A percentile compares a stretch with the other conserved stretches of the same genome.
phyloP scores from a whole-genome alignment of 1,140 invertebrate species.

The Paramacrobiotus metropolitanus region DNA sequence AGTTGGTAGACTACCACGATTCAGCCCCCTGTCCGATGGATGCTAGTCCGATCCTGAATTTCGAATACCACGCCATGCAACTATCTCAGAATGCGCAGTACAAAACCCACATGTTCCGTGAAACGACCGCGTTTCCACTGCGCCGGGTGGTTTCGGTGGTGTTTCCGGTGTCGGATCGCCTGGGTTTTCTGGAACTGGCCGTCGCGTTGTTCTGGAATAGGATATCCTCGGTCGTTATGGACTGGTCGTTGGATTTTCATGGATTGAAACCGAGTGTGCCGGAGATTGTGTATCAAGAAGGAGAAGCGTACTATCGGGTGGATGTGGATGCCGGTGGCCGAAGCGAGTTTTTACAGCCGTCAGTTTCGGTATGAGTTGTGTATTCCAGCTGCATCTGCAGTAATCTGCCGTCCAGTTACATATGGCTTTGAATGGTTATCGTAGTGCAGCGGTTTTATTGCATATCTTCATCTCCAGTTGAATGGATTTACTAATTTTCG shows the following conservation, averaged over 20 bases:
- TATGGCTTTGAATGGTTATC: too few relatives aligned
- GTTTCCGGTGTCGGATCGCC: not conserved
- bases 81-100: not conserved
- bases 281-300: slow-evolving; percentile 3
- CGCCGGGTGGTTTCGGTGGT: not conserved
- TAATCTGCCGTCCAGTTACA: too few relatives aligned
- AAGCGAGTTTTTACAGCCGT: not conserved
- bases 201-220: not conserved
- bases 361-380: not conserved
- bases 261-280: not conserved
- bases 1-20: not conserved
- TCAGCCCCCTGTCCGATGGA: not conserved
- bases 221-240: not conserved
- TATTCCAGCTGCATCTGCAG: too few relatives aligned
- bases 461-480: too few relatives aligned
- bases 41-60: not conserved
- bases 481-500: too few relatives aligned
- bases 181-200: not conserved
- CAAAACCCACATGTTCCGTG: not conserved
- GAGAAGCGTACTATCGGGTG: not conserved
- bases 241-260: not conserved
- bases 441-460: not conserved
- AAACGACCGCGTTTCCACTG: not conserved
- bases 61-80: slow-evolving; percentile 3
- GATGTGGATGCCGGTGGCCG: not conserved